phyloP scores from a whole-genome alignment of 2,888 invertebrate genomes.

The Catocala fraxini region DNA sequence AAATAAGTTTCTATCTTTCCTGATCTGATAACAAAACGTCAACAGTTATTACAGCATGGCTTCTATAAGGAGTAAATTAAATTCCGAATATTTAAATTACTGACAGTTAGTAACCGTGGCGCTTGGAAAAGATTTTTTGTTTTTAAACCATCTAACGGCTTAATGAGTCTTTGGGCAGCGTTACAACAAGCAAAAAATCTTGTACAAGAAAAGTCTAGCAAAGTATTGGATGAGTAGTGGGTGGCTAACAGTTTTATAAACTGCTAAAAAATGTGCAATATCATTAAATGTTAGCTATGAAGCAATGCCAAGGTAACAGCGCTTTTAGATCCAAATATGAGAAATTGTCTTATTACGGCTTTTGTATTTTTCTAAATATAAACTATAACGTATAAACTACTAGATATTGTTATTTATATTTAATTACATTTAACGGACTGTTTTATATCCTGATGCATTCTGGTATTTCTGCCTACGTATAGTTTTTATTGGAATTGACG shows the following conservation, averaged over 20 bases:
- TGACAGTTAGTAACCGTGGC: constrained; percentile 2
- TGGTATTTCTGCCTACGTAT: too few relatives aligned
- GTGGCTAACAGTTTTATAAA: constrained; percentile 12
- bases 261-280: background rate
- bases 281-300: constrained; percentile 8
- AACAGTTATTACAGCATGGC: background rate
- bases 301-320: constrained; percentile 4
- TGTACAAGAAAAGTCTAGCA: constrained; percentile 27
- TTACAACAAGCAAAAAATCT: constrained; percentile 28
- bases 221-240: constrained; percentile 15
- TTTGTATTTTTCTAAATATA: too few relatives aligned
- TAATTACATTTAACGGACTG: too few relatives aligned
- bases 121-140: constrained; percentile 32
- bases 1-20: background rate
- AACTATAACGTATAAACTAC: too few relatives aligned
- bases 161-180: constrained; percentile 27
- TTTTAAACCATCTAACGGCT: constrained; percentile 37
- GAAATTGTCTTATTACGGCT: too few relatives aligned
- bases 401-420: too few relatives aligned
- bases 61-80: too few relatives aligned
- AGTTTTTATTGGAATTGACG: too few relatives aligned
- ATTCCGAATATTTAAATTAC: constrained; percentile 12
- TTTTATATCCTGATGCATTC: too few relatives aligned
- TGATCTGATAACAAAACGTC: constrained; percentile 1
- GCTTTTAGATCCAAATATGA: constrained; percentile 13